A percentile compares a stretch with the other conserved stretches of the same genome.
Conservation (phyloP, 2,888 invertebrate species). For the Plutella xylostella region DNA sequence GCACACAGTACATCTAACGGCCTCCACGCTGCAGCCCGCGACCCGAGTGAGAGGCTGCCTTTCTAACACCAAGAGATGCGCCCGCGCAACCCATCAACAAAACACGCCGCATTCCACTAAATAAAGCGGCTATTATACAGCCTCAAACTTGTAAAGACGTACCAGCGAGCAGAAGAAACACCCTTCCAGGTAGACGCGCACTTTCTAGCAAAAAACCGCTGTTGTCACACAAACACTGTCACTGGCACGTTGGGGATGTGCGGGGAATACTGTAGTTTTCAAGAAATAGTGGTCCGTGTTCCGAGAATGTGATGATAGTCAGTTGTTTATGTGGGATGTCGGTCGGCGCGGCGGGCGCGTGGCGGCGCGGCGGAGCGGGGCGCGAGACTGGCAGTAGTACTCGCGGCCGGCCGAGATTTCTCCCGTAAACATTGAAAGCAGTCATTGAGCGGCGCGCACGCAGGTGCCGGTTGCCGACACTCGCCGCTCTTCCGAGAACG, state of each 20-base stretch:
- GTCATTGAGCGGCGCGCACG: constrained; percentile 54
- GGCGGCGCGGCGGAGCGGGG: constrained; percentile 28
- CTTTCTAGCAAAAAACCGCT: constrained; percentile 33
- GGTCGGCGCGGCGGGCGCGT: constrained; percentile 6
- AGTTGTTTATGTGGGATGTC: too few relatives aligned
- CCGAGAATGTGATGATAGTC: too few relatives aligned
- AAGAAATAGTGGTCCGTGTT: too few relatives aligned
- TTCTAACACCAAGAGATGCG: constrained; percentile 3
- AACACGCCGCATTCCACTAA: constrained; percentile 20
- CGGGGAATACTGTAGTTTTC: constrained; percentile 2
- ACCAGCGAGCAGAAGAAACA: constrained; percentile 44
- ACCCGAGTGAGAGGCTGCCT: constrained; percentile 6
- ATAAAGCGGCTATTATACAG: constrained; percentile 38
- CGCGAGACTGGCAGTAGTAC: constrained; percentile 30
- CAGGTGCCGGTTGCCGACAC: constrained; percentile 23
- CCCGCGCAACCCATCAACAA: constrained; percentile 3
- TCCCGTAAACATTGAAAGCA: constrained; percentile 64
- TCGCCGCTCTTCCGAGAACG: too few relatives aligned
- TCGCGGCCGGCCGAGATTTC: constrained; percentile 53
- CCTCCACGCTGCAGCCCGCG: not conserved
- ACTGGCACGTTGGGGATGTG: not conserved
- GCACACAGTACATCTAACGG: not conserved
- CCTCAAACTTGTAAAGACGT: constrained; percentile 30
- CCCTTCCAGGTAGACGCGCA: constrained; percentile 23
- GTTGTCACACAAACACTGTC: constrained; percentile 5